phyloP scores from a whole-genome alignment of 2,888 invertebrate genomes.

The Monopis laevigella region DNA sequence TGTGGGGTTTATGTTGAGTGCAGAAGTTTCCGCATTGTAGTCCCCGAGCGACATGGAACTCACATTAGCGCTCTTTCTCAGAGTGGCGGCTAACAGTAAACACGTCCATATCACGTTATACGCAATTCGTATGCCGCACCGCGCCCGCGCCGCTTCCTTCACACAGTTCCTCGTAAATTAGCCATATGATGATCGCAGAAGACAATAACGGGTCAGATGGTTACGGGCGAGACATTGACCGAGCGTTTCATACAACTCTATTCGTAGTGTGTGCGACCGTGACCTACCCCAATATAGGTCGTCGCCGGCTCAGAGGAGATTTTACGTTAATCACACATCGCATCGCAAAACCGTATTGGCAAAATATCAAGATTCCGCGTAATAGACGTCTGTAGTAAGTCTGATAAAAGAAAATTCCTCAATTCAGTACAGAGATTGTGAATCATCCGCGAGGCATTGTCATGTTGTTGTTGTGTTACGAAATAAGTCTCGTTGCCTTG shows the following conservation, averaged over 20 bases:
- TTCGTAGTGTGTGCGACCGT: slow-evolving; percentile 38
- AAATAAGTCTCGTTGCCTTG: slow-evolving; percentile 30
- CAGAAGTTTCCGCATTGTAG: slow-evolving; percentile 33
- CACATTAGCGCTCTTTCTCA: slow-evolving; percentile 34
- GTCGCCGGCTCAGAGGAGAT: slow-evolving; percentile 49
- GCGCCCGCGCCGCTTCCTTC: slow-evolving; percentile 23
- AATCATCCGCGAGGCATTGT: slow-evolving; percentile 17
- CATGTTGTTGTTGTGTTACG: slow-evolving; percentile 14
- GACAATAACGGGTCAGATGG: slow-evolving; percentile 23
- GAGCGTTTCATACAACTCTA: slow-evolving; percentile 23
- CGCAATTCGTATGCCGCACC: slow-evolving; percentile 33
- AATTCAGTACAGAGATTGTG: neutral
- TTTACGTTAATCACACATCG: slow-evolving; percentile 57
- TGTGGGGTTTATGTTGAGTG: too few relatives aligned
- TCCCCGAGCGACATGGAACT: slow-evolving; percentile 27
- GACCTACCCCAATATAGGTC: slow-evolving; percentile 57
- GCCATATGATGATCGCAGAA: slow-evolving; percentile 27
- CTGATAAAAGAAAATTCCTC: slow-evolving; percentile 30
- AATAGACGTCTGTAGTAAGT: slow-evolving; percentile 58
- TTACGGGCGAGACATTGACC: slow-evolving; percentile 21
- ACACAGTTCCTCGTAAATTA: slow-evolving; percentile 32
- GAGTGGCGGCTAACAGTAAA: slow-evolving; percentile 26
- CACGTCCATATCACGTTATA: slow-evolving; percentile 17
- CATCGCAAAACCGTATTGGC: slow-evolving; percentile 50
- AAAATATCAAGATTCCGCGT: slow-evolving; percentile 57